These are phyloP conservation scores for Adrianichthys oophorus DNA, from an alignment of 2,797 vertebrate species.

Conservation along the genomic window DNA sequence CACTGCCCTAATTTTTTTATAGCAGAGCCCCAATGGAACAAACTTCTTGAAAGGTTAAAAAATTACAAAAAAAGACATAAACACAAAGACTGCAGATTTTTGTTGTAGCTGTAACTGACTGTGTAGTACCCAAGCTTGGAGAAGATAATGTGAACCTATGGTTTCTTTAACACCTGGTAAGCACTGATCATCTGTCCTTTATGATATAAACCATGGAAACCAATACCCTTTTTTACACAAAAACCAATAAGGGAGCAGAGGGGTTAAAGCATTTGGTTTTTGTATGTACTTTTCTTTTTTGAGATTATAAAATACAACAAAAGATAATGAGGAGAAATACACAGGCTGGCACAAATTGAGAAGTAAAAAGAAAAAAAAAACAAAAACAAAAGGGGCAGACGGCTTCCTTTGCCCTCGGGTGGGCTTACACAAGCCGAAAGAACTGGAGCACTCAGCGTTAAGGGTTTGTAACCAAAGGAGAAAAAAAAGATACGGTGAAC, in stretches of 20 bases:
- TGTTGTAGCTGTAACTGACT: slow-evolving; percentile 18
- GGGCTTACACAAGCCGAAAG: slow-evolving; percentile 39
- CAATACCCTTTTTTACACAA: background rate
- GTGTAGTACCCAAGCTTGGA: slow-evolving; percentile 7
- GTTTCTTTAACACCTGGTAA: slow-evolving; percentile 47
- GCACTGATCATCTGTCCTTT: slow-evolving; percentile 56
- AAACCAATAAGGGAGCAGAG: no score
- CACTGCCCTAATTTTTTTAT: no score
- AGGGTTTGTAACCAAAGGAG: slow-evolving; percentile 58
- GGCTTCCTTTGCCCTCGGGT: slow-evolving; percentile 45
- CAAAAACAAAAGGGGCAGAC: background rate
- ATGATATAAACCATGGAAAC: slow-evolving; percentile 54
- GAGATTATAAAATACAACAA: background rate
- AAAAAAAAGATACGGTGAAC: slow-evolving; percentile 47
- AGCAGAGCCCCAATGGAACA: no score
- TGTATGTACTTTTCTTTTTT: background rate
- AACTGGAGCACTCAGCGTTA: slow-evolving; percentile 40
- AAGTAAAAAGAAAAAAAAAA: slow-evolving; percentile 5
- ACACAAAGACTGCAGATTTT: slow-evolving; percentile 2
- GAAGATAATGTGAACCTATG: slow-evolving; percentile 15
- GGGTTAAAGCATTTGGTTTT: slow-evolving; percentile 1
- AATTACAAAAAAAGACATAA: background rate
- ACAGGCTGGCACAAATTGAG: slow-evolving; percentile 23
- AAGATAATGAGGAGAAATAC: slow-evolving; percentile 33
- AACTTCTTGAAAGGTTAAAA: background rate